Base-by-base conservation (phyloP, 2,113 vertebrate genomes). In the Lathamus discolor region DNA sequence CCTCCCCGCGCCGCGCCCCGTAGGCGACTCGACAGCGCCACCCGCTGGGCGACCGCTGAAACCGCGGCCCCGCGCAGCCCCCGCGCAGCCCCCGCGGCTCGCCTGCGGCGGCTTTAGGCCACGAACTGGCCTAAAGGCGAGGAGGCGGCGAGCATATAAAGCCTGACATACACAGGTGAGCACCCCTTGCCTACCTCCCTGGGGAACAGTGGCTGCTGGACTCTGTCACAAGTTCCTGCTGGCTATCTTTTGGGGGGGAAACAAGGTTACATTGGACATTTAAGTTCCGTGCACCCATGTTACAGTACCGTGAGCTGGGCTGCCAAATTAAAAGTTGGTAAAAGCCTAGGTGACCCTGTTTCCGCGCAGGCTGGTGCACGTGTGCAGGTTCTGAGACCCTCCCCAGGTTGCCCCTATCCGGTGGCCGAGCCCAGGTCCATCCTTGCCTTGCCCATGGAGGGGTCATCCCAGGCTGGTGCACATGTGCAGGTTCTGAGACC, bases 111-210 rank as follows among this genome's bases (percentile, higher is more conserved):
- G 31, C 3, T 6, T 3, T 8, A 18, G 7, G 8, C 28, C 31
- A 2, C 20, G 8, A 3, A 39, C 7, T 0, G 24, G 20, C 6
- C 27, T 6, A 1, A 6, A 27, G 31, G 24, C 17, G 37, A 2
- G 13, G 4, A 24, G 33, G n/a, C 13, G 51, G 8, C 2, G 83
- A 11, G 25, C 9, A 31, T 35, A 24, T 59, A 35, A 59, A 59
- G 57, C 1, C 57, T 2, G 5, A 9, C 0, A 6, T 4, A 3
- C 3, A 13, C 7, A 5, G 1, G 0, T 13, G 23, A 59, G 7
- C 33, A 2, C 24, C 28, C 19, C 27, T 4, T 1, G 13, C 4
- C 33, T 4, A 6, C 28, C 33, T 2, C 11, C 28, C 7, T 3
- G 8, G 28, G 41, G 48, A 39, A 7, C 2, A 11, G 33, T 22